phyloP scores from a whole-genome alignment of 2,113 vertebrate species.

The Cyphomyrus discorhynchus region DNA sequence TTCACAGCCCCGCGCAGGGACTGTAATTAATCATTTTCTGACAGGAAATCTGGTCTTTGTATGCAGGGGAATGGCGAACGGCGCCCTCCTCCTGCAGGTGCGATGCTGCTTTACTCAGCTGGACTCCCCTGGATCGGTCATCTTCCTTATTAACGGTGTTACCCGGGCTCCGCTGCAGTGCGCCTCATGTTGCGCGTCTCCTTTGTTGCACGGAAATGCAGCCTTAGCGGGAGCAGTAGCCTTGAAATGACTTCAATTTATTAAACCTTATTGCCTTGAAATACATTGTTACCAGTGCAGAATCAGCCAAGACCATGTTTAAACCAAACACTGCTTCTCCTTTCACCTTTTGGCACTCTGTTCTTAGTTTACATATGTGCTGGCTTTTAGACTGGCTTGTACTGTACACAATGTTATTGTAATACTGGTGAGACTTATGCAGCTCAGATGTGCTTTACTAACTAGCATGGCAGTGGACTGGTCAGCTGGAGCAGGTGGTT shows the following conservation, averaged over 20 bases:
- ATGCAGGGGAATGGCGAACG: background rate
- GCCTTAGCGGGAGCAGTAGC: background rate
- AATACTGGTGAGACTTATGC: background rate
- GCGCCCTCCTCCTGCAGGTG: background rate
- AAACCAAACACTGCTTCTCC: background rate
- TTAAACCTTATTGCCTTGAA: background rate
- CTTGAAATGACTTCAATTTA: background rate
- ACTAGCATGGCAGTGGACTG: too few relatives aligned
- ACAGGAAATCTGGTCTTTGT: background rate
- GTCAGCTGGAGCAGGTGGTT: background rate
- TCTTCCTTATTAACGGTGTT: background rate
- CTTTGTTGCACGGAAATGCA: background rate
- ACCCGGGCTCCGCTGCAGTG: background rate
- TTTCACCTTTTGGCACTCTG: background rate
- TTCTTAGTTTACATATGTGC: background rate
- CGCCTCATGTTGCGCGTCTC: background rate
- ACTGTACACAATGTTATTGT: background rate
- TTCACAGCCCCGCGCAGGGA: background rate
- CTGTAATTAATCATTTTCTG: slow-evolving; percentile 16
- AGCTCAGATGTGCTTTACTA: background rate
- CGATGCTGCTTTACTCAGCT: background rate
- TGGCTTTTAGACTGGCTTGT: background rate
- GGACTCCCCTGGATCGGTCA: background rate
- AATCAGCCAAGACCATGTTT: background rate
- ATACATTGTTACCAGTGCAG: background rate